These are phyloP conservation scores for Dolichallabes microphthalmus DNA, from an alignment of 2,113 vertebrate genomes.

Conservation along the genomic window DNA sequence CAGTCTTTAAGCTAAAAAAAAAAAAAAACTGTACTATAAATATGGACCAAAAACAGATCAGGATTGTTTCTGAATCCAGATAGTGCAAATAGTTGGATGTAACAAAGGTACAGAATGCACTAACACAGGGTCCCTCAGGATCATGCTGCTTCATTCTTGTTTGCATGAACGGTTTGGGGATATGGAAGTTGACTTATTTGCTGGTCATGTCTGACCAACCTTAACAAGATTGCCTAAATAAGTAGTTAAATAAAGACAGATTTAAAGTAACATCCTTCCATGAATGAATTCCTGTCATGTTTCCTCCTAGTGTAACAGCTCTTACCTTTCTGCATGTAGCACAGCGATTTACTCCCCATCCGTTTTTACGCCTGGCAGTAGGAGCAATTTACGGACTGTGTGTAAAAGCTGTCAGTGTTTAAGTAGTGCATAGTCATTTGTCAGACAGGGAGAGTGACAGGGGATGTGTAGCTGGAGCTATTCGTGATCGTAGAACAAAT, in stretches of 20 bases:
- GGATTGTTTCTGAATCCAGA: neutral
- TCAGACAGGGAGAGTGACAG: conserved; percentile 47
- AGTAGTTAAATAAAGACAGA: neutral
- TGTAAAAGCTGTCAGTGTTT: conserved; percentile 52
- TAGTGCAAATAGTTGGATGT: neutral
- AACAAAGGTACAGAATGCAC: neutral
- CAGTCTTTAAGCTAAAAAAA: neutral
- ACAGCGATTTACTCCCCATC: conserved; percentile 32
- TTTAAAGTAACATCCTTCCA: neutral
- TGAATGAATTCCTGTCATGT: neutral
- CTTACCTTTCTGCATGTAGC: conserved; percentile 13
- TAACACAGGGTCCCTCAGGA: neutral
- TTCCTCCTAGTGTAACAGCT: conserved; percentile 6
- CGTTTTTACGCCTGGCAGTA: conserved; percentile 37
- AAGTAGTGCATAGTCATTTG: conserved; percentile 47
- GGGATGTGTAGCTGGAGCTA: conserved; percentile 43
- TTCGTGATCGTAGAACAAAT: conserved; percentile 37
- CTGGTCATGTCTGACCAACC: neutral
- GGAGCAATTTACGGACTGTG: conserved; percentile 44
- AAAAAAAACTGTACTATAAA: neutral
- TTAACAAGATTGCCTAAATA: neutral
- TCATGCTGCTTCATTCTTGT: neutral
- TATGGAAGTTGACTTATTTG: neutral
- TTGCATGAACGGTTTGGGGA: neutral
- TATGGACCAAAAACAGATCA: neutral